Evolutionary conservation across 2,797 vertebrate genomes (phyloP), one percentile per base, ranked within the genome.

Genomic region (Staurois parvus): DNA sequence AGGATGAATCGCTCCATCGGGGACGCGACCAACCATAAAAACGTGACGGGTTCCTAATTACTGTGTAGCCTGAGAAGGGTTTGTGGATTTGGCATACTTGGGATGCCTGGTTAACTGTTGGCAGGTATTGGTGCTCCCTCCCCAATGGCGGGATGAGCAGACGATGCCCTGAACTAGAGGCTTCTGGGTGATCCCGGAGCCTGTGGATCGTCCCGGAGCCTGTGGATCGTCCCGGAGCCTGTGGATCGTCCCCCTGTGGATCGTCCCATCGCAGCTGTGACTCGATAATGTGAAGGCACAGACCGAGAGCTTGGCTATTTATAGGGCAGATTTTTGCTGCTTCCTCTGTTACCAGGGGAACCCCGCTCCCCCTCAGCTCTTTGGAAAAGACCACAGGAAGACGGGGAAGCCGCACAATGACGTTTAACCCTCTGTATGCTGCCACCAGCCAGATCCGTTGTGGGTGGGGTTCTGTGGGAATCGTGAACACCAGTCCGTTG

Each of bases 301-400:
- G 42, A 15, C 12, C 2, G 19, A 59, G 52, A 24, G 52, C 21
- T 59, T 59, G 52, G 19, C 52, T 59, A 59, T 59, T 59, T 59
- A 59, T 59, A 59, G 52, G 52, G 52, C 11, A 24, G 6, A 24
- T 24, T 59, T n/a, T 59, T 24, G 52, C 21, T 59, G 52, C 52
- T 32, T 68, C 66, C 21, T 34, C 32, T 72, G 28, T 72, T 72
- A 32, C 69, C 19, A 72, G 69, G 52, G 48, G 52, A 59, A 59
- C 52, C 52, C 19, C 5, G 5, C 52, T 59, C 52, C 52, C 52
- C 52, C 52, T 24, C 19, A 21, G 52, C 21, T 59, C 6, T 59
- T 24, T 8, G 6, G 52, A 59, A 52, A 59, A 59, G 21, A 59
- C 52, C 21, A 21, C 52, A 59, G 52, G 52, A 59, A 59, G 52